A percentile compares a stretch with the other conserved stretches of the same genome.
Conservation (phyloP, 2,888 invertebrate species). For the Scaeva pyrastri region DNA sequence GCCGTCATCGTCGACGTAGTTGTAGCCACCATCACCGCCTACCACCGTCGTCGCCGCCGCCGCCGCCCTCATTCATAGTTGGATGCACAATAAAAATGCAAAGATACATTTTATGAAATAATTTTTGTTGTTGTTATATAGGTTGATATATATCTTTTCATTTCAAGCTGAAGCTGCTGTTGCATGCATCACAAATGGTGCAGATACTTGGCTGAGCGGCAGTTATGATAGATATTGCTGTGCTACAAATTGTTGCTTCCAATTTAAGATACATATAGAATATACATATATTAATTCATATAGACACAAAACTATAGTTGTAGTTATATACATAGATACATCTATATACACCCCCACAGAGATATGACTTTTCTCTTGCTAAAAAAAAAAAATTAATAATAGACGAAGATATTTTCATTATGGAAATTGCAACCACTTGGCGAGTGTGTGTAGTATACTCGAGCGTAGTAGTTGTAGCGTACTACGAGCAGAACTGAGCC, state of each 20-base stretch:
- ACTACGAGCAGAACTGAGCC: constrained; percentile 13
- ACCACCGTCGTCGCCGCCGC: neutral
- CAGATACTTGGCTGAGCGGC: constrained; percentile 59
- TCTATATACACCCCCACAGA: neutral
- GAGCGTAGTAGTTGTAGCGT: constrained; percentile 69
- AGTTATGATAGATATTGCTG: constrained; percentile 74
- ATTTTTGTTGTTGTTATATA: constrained; percentile 25
- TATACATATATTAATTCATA: neutral
- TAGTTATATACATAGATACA: neutral
- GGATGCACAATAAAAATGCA: constrained; percentile 65
- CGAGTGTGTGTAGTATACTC: constrained; percentile 69
- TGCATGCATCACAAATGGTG: constrained; percentile 69
- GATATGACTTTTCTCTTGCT: constrained; percentile 22
- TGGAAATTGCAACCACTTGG: constrained; percentile 75
- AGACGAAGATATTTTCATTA: constrained; percentile 68
- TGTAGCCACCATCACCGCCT: neutral
- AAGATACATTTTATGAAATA: constrained; percentile 66
- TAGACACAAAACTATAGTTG: neutral
- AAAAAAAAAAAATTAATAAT: constrained; percentile 25
- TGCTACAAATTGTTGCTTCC: constrained; percentile 71
- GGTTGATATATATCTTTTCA: neutral
- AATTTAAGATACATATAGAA: constrained; percentile 44
- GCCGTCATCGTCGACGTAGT: neutral
- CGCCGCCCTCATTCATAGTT: constrained; percentile 45
- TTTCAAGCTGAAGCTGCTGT: constrained; percentile 36